These are phyloP conservation scores for Parotia lawesii DNA, from an alignment of 2,113 vertebrate species.

Conservation along the genomic window DNA sequence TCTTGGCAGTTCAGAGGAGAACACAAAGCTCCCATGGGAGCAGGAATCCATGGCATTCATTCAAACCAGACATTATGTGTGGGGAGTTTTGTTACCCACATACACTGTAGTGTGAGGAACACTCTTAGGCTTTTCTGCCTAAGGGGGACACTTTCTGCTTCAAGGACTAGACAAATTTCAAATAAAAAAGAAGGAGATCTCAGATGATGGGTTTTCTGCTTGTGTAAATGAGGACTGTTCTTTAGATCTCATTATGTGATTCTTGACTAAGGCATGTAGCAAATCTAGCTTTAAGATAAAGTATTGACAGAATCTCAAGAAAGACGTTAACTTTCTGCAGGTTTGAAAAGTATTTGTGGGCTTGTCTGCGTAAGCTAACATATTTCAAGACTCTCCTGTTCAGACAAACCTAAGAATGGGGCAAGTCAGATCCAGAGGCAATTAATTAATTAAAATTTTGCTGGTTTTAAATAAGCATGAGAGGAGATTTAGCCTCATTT, in stretches of 20 bases:
- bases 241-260: neutral
- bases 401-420: neutral
- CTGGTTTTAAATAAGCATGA: neutral
- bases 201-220: neutral
- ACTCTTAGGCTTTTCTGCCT: neutral
- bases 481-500: neutral
- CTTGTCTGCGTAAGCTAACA: neutral
- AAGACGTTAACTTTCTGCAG: neutral
- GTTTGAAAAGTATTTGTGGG: neutral
- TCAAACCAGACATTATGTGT: neutral
- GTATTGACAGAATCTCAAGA: neutral
- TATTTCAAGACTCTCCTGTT: neutral
- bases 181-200: neutral
- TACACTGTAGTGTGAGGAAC: neutral
- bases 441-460: neutral
- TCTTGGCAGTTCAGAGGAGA: neutral
- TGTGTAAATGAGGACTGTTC: neutral
- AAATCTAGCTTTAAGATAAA: neutral
- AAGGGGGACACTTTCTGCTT: neutral
- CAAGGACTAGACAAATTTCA: neutral
- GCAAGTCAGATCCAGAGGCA: neutral
- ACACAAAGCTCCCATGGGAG: neutral
- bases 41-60: neutral
- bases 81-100: neutral
- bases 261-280: neutral